Evolutionary conservation across 2,113 vertebrate genomes (phyloP), one percentile per base, ranked within the genome.

Genomic region (Furnarius figulus): DNA sequence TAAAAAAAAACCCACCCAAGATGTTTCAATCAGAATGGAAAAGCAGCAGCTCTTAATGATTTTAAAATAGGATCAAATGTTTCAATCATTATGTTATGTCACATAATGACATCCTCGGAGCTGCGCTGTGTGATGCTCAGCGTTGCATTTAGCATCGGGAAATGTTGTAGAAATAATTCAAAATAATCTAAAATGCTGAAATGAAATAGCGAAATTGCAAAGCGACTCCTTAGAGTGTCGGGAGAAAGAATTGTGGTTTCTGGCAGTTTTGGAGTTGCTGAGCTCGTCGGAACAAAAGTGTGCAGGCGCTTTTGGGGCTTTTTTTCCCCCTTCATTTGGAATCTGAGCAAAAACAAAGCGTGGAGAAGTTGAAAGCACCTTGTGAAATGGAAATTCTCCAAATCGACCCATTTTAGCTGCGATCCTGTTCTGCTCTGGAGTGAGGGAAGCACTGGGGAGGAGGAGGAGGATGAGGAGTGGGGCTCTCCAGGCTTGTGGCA

Each of bases 131-230:
- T 68, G 89, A 85, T 85, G 94, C 89, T 97, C 79, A 65, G 85
- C 7, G 15, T 90, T 56, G 87, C 85, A 56, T 92, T 92, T 65
- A 74, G 94, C 76, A 8, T 71, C 4, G 27, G 56, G 72, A 92
- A 93, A 77, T 77, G 96, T 84, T 83, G 90, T 90, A 93, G 94
- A 95, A 97, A 92, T 97, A 93, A 95, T 95, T 84, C 84, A 33
- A 39, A 90, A 84, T 74, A 61, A 77, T 84, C 67, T 84, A 62
- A 86, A 90, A 83, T 5, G 90, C 85, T 24, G 75, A 58, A 86
- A 90, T 24, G 59, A 62, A 71, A 80, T 21, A 18, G 31, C 6
- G 46, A 67, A 77, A 78, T 90, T 40, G 76, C 65, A 47, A 90
- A 95, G 94, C 3, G 68, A 47, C 47, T 80, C 83, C 68, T 93